Conservation (phyloP, 2,797 vertebrate genomes). For the Leucoraja ocellata region DNA sequence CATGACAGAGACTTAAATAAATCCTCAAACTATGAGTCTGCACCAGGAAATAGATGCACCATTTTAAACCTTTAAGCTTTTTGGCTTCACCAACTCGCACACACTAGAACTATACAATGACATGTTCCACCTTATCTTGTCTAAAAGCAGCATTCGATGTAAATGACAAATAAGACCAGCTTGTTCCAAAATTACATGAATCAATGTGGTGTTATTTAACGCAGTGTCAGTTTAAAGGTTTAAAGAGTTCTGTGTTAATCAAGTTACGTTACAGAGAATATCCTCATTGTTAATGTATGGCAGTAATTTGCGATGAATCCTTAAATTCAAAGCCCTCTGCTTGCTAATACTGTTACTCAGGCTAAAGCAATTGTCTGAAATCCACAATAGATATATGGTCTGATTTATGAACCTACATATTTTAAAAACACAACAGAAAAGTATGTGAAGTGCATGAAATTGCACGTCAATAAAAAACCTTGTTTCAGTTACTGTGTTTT, state of each 20-base stretch:
- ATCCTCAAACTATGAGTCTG: conserved; percentile 17
- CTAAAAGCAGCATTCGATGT: not conserved
- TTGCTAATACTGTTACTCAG: not conserved
- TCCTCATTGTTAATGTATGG: not conserved
- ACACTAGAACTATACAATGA: not conserved
- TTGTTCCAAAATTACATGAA: not conserved
- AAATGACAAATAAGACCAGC: not conserved
- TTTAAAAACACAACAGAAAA: not conserved
- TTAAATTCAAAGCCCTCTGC: not conserved
- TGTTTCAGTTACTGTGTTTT: not conserved
- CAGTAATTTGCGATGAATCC: not conserved
- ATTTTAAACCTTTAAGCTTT: conserved; percentile 10
- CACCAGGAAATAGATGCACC: not conserved
- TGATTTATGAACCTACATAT: not conserved
- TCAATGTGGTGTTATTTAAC: not conserved
- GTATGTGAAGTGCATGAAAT: not conserved
- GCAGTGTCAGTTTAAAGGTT: not conserved
- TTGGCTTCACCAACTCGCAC: not conserved
- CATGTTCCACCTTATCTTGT: not conserved
- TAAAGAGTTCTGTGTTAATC: not conserved
- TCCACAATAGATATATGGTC: not conserved
- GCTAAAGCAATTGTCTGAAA: not conserved
- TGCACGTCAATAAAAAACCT: not conserved
- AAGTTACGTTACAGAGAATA: not conserved
- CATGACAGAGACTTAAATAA: not conserved